phyloP scores from a whole-genome alignment of 1,140 invertebrate species.

The Luehdorfia chinensis region DNA sequence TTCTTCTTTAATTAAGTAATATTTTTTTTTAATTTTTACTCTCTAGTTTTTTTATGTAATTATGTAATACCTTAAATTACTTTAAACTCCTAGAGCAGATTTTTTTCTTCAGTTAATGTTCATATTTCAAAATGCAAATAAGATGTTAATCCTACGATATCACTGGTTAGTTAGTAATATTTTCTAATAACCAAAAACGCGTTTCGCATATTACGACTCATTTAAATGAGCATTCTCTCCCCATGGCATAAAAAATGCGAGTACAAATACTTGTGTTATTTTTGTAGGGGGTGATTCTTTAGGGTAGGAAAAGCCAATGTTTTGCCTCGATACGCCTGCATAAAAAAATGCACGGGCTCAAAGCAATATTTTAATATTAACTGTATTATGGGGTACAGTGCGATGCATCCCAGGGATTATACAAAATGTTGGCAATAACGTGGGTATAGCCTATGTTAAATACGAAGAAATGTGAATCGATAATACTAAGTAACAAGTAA shows the following conservation, averaged over 20 bases:
- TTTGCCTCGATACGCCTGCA: conserved; percentile 47
- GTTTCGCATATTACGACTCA: conserved; percentile 47
- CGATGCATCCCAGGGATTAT: conserved; percentile 48
- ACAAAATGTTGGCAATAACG: conserved; percentile 40
- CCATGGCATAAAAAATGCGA: conserved; percentile 49
- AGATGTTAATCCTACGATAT: conserved; percentile 1
- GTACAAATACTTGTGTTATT: conserved; percentile 71
- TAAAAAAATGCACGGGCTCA: conserved; percentile 70
- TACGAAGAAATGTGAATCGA: not conserved
- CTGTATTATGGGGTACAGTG: conserved; percentile 63
- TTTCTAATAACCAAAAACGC: conserved; percentile 22
- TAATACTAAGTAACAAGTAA: conserved; percentile 1
- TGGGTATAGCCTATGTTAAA: conserved; percentile 30
- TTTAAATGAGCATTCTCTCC: conserved; percentile 57
- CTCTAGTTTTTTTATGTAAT: too few relatives aligned
- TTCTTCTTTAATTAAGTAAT: too few relatives aligned
- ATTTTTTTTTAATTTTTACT: too few relatives aligned
- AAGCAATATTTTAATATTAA: conserved; percentile 76
- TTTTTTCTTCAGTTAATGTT: too few relatives aligned
- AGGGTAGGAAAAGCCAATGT: conserved; percentile 60
- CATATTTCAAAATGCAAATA: too few relatives aligned
- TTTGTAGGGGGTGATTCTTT: conserved; percentile 59
- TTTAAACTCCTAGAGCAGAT: too few relatives aligned
- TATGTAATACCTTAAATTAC: too few relatives aligned
- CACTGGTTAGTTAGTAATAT: conserved; percentile 9